A percentile compares a stretch with the other conserved stretches of the same genome.
These are phyloP conservation scores for Peromyscus eremicus DNA, from an alignment of 2,797 vertebrate species.

Conservation along the genomic window DNA sequence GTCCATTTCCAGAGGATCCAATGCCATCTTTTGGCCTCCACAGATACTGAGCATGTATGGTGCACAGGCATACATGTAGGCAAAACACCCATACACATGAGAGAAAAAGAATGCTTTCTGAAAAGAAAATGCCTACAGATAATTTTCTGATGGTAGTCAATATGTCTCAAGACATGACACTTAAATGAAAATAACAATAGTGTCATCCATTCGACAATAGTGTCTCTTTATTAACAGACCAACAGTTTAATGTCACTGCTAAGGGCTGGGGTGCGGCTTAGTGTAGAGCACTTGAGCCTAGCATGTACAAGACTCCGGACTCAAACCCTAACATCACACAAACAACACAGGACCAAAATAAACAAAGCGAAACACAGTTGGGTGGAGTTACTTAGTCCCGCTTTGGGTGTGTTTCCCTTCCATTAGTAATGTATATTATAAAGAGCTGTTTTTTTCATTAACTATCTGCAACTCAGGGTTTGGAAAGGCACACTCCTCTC, in stretches of 20 bases:
- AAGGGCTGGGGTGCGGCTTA: background rate
- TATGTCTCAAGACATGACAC: background rate
- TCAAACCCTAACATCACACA: background rate
- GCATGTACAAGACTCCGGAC: background rate
- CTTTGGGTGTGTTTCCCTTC: background rate
- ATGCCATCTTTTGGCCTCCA: background rate
- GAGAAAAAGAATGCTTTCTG: background rate
- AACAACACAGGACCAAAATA: background rate
- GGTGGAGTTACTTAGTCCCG: background rate
- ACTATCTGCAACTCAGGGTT: background rate
- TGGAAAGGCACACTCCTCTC: background rate
- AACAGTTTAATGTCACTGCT: constrained; percentile 14
- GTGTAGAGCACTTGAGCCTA: background rate
- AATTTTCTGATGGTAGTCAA: background rate
- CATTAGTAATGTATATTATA: background rate
- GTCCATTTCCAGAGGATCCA: too few species aligned
- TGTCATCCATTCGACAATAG: background rate
- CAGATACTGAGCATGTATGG: background rate
- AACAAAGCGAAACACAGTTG: background rate
- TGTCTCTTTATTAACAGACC: background rate
- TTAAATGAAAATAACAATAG: background rate
- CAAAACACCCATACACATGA: background rate
- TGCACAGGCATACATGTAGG: too few species aligned
- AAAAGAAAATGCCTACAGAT: constrained; percentile 33
- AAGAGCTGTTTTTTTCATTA: background rate